Evolutionary conservation across 2,888 invertebrate genomes (phyloP), one percentile per base, ranked within the genome.

Genomic region (Ametastegia equiseti): DNA sequence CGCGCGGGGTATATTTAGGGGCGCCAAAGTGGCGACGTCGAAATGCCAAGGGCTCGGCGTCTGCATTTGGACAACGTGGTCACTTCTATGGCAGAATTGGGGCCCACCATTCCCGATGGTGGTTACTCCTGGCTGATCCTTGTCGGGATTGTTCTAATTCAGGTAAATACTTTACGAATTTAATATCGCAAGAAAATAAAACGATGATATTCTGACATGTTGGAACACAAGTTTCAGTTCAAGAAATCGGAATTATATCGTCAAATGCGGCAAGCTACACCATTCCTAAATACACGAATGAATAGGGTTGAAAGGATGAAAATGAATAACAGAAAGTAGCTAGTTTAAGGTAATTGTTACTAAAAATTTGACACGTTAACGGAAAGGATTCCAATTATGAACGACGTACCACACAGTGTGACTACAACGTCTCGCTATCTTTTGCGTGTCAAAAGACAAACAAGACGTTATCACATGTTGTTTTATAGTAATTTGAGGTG

Each of bases 101-200:
- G 95, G 0, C 95, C 95, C 0, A 93, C 93, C 15, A 93, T 94
- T 71, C 94, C 95, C 1, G 95, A 95, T 86, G 95, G 95, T 0
- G 95, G 95, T 1, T 95, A 94, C 86, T 95, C 95, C 0, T 95
- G 95, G 95, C 87, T 95, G 71, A 93, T 95, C 84, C 93, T 95
- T 77, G 86, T 93, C 54, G 93, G 94, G 15, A 93, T 94, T 45
- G 91, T 93, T 83, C 91, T 94, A 84, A 94, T 95, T 88, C 94
- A 95, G 91, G 93, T 94, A 87, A 92, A 85, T 83, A n/a, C n/a
- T n/a, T n/a, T n/a, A n/a, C n/a, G n/a, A n/a, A n/a, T n/a, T n/a
- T n/a, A n/a, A n/a, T 47, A 30, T 27, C 15, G n/a, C 5, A 30
- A 71, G 15, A 6, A 2, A 15, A 11, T 33, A 42, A 19, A 11